Conservation (phyloP, 2,888 invertebrate genomes). For the Lasioglossum vierecki region DNA sequence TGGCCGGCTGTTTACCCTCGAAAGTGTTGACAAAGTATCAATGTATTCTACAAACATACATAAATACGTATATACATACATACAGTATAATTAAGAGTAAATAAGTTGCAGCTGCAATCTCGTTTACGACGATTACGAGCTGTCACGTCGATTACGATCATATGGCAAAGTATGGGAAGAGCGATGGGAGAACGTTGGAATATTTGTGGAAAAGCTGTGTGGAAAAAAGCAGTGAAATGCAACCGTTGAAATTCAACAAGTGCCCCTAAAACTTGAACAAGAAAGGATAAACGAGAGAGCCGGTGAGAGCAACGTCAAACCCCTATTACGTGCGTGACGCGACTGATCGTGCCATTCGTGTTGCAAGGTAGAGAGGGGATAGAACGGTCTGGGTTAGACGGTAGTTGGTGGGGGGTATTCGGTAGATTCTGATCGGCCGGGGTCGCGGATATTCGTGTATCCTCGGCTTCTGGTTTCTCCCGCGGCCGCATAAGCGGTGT, state of each 20-base stretch:
- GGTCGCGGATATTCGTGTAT: slow-evolving; percentile 70
- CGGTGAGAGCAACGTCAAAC: slow-evolving; percentile 62
- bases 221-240: slow-evolving; percentile 72
- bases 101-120: neutral
- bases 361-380: slow-evolving; percentile 44
- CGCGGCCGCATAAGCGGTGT: slow-evolving; percentile 86
- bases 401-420: slow-evolving; percentile 21
- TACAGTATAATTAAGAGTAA: neutral
- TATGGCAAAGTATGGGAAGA: neutral
- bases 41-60: neutral
- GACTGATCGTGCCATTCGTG: slow-evolving; percentile 68
- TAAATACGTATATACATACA: too few species aligned
- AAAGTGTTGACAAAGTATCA: neutral
- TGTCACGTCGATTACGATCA: too few species aligned
- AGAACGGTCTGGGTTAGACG: neutral
- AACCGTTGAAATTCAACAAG: slow-evolving; percentile 81
- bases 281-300: slow-evolving; percentile 56
- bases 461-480: slow-evolving; percentile 84
- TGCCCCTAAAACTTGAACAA: slow-evolving; percentile 70
- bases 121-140: too few species aligned
- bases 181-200: slow-evolving; percentile 19
- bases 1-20: slow-evolving; percentile 20
- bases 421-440: slow-evolving; percentile 45
- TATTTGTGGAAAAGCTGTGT: slow-evolving; percentile 53
- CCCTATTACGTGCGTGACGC: slow-evolving; percentile 74